Percentiles rank a stretch among this genome's conserved stretches.
Evolutionary conservation across 2,797 vertebrate species (phyloP).

Genomic region (Cryptoblepharus egeriae): DNA sequence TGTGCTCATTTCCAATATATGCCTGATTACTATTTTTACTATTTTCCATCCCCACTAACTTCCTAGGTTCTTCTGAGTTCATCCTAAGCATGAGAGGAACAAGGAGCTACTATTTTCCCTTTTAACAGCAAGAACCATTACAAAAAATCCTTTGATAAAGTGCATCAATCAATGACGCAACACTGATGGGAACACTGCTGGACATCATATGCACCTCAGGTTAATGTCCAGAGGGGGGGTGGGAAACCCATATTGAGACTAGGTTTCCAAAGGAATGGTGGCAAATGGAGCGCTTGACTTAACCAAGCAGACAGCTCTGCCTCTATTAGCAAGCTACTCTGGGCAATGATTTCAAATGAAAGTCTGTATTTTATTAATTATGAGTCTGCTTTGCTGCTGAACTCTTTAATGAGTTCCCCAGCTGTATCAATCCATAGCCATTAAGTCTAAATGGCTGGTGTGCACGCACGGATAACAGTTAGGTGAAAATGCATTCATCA

Average conservation of each 20-base stretch:
- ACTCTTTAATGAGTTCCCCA: constrained; percentile 66
- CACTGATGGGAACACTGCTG: background rate
- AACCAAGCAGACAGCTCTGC: constrained; percentile 30
- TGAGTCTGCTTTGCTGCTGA: constrained; percentile 62
- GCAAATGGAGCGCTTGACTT: background rate
- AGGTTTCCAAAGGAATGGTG: background rate
- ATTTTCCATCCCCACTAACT: background rate
- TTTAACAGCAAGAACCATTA: background rate
- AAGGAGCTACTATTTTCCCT: background rate
- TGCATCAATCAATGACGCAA: background rate
- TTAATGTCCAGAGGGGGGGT: background rate
- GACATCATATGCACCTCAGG: background rate
- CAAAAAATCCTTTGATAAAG: accelerated
- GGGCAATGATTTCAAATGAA: constrained; percentile 68
- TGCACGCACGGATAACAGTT: accelerated
- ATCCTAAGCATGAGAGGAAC: accelerated
- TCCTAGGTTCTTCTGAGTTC: background rate
- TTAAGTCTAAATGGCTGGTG: constrained; percentile 16
- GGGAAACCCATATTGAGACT: background rate
- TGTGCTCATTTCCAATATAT: accelerated
- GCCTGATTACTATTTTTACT: background rate
- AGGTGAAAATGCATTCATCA: constrained; percentile 35
- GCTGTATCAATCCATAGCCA: constrained; percentile 57
- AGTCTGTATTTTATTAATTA: constrained; percentile 77
- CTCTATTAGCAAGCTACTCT: constrained; percentile 58